Evolutionary conservation across 2,888 invertebrate genomes (phyloP).

Genomic region (Temnothorax rugatulus): DNA sequence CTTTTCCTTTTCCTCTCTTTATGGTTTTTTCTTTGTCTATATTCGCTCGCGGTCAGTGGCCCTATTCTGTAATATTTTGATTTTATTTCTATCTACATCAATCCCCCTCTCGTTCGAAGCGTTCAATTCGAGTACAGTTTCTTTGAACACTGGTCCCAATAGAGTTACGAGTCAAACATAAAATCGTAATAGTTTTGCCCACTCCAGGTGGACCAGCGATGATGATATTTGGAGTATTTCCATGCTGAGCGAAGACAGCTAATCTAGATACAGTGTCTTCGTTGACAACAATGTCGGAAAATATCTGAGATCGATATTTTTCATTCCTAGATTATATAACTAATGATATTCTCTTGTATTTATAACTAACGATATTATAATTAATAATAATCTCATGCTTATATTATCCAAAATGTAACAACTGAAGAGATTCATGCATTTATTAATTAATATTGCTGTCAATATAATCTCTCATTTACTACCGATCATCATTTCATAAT

Average conservation of each 20-base stretch:
- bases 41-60: conserved; percentile 48
- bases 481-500: no score
- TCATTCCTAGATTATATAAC: conserved; percentile 92
- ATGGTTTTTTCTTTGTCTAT: conserved; percentile 43
- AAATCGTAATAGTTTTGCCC: conserved; percentile 98
- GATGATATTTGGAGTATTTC: conserved; percentile 98
- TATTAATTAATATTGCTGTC: background rate
- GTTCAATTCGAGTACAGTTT: conserved; percentile 98
- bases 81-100: no score
- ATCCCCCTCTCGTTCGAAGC: conserved; percentile 99
- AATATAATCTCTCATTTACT: no score
- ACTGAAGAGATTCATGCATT: background rate
- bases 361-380: background rate
- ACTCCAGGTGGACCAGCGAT: conserved; percentile 99
- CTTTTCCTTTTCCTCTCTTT: background rate
- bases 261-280: conserved; percentile 96
- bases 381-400: background rate
- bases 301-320: conserved; percentile 96
- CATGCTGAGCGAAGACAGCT: conserved; percentile 93
- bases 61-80: no score
- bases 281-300: conserved; percentile 98
- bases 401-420: background rate
- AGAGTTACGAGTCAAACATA: conserved; percentile 97
- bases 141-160: conserved; percentile 94
- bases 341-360: conserved; percentile 7